phyloP scores from a whole-genome alignment of 2,797 vertebrate genomes.

The Merluccius polli region DNA sequence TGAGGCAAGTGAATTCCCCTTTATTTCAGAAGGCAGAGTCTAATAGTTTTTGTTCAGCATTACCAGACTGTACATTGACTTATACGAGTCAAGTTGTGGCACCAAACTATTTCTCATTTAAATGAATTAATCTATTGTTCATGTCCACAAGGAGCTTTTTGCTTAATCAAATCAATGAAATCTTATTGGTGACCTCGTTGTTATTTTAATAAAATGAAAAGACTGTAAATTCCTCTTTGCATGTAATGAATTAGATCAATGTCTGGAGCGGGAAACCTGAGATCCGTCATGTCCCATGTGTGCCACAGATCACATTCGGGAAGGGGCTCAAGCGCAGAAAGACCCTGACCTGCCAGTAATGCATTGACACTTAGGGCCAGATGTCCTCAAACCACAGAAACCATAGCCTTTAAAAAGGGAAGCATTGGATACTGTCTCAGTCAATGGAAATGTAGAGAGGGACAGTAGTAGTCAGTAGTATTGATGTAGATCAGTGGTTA shows the following conservation, averaged over 20 bases:
- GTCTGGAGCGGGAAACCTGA: constrained; percentile 41
- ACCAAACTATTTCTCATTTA: constrained; percentile 47
- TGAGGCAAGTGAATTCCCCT: constrained; percentile 62
- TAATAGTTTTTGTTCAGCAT: constrained; percentile 62
- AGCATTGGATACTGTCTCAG: constrained; percentile 18
- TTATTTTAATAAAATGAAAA: constrained; percentile 57
- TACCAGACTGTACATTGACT: constrained; percentile 45
- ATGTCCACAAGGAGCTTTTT: constrained; percentile 57
- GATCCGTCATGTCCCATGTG: constrained; percentile 6
- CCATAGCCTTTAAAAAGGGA: constrained; percentile 9
- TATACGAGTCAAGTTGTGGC: constrained; percentile 40
- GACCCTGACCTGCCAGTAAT: constrained; percentile 7
- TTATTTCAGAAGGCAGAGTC: constrained; percentile 48
- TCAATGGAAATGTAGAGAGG: constrained; percentile 2
- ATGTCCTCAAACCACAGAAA: constrained; percentile 10
- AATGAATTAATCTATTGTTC: constrained; percentile 58
- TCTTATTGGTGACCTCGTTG: constrained; percentile 49
- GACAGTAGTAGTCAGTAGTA: neutral
- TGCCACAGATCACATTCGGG: constrained; percentile 22
- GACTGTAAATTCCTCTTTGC: constrained; percentile 56
- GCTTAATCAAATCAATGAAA: constrained; percentile 70
- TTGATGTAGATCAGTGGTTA: neutral
- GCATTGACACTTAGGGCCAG: constrained; percentile 2
- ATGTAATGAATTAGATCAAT: constrained; percentile 53
- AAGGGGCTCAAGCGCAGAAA: constrained; percentile 25